phyloP scores from a whole-genome alignment of 2,888 invertebrate genomes.

The Stenichneumon culpator region DNA sequence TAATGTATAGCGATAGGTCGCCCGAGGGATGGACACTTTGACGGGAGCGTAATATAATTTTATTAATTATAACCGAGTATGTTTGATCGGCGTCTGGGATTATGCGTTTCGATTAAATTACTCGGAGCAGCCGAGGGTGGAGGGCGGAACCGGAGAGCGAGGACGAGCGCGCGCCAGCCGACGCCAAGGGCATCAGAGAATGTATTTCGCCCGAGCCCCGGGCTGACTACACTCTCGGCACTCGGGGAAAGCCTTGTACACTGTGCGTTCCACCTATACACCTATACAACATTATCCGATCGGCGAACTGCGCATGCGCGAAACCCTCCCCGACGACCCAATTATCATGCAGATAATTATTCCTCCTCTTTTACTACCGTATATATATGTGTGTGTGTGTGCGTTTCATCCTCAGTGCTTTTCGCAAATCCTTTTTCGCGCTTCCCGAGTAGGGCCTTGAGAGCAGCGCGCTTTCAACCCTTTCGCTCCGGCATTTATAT shows the following conservation, averaged over 20 bases:
- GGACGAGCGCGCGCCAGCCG: slow-evolving; percentile 14
- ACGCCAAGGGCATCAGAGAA: slow-evolving; percentile 21
- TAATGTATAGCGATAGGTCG: not conserved
- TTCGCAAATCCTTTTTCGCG: slow-evolving; percentile 4
- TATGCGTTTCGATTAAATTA: slow-evolving; percentile 46
- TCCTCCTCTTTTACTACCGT: slow-evolving; percentile 15
- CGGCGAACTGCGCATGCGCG: slow-evolving; percentile 24
- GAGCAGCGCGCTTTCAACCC: not conserved
- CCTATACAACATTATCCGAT: not conserved
- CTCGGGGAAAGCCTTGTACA: not conserved
- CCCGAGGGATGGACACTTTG: slow-evolving; percentile 11
- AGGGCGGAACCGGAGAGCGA: not conserved
- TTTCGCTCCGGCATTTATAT: not conserved
- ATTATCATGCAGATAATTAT: slow-evolving; percentile 59
- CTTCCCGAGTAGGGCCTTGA: slow-evolving; percentile 5
- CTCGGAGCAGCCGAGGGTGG: not conserved
- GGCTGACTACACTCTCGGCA: not conserved
- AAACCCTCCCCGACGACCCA: slow-evolving; percentile 41
- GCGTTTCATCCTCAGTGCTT: not conserved
- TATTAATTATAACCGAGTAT: slow-evolving; percentile 45
- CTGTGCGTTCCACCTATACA: not conserved
- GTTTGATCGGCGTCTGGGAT: slow-evolving; percentile 52
- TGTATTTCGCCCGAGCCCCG: slow-evolving; percentile 6
- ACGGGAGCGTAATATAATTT: slow-evolving; percentile 29
- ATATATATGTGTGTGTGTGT: not conserved